Evolutionary conservation across 1,140 invertebrate genomes (phyloP).

Genomic region (Chlorops oryzae): DNA sequence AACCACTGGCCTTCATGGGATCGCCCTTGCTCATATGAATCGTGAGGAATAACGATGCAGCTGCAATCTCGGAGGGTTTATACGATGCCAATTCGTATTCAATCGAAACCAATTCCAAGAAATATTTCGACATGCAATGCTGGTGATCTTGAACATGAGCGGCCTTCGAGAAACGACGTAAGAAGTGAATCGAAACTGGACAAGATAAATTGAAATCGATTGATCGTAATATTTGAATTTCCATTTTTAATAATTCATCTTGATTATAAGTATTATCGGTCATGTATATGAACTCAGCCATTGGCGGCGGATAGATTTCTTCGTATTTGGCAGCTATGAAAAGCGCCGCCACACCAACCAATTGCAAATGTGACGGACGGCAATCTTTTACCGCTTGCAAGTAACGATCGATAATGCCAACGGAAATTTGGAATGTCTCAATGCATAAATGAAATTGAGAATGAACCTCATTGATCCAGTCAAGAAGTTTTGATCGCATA

Average conservation of each 20-base stretch:
- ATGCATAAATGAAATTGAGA: slow-evolving; percentile 77
- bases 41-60: slow-evolving; percentile 53
- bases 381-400: slow-evolving; percentile 64
- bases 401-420: slow-evolving; percentile 86
- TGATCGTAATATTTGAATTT: slow-evolving; percentile 66
- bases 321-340: slow-evolving; percentile 94
- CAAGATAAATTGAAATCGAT: slow-evolving; percentile 77
- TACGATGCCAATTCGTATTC: slow-evolving; percentile 78
- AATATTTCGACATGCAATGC: slow-evolving; percentile 87
- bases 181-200: slow-evolving; percentile 82
- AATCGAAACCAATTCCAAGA: slow-evolving; percentile 78
- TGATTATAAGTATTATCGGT: slow-evolving; percentile 84
- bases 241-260: slow-evolving; percentile 76
- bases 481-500: slow-evolving; percentile 83
- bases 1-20: slow-evolving; percentile 34
- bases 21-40: slow-evolving; percentile 50
- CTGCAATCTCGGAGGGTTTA: slow-evolving; percentile 65
- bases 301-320: slow-evolving; percentile 85
- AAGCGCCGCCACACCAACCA: slow-evolving; percentile 87
- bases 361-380: slow-evolving; percentile 66
- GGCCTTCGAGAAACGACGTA: slow-evolving; percentile 64
- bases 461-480: slow-evolving; percentile 94
- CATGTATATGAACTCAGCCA: slow-evolving; percentile 87
- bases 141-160: slow-evolving; percentile 61
- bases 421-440: slow-evolving; percentile 86